phyloP scores from a whole-genome alignment of 2,113 vertebrate species.

The Anseranas semipalmata region DNA sequence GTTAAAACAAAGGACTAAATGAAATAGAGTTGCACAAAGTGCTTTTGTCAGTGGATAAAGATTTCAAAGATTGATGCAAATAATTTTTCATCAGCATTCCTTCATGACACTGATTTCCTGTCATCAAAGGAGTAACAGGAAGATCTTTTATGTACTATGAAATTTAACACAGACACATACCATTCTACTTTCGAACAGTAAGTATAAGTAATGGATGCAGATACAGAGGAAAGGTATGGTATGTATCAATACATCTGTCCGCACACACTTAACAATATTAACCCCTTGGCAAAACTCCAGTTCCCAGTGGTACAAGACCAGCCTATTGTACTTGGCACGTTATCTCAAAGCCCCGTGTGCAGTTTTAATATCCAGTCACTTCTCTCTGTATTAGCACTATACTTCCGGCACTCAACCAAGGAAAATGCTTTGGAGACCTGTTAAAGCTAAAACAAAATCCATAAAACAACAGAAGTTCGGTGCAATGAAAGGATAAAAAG shows the following conservation, averaged over 20 bases:
- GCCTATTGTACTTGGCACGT: not conserved
- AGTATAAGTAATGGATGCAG: not conserved
- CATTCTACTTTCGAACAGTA: not conserved
- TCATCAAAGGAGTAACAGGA: not conserved
- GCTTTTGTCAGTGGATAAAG: conserved; percentile 16
- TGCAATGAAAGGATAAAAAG: not conserved
- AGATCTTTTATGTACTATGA: not conserved
- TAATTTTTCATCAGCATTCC: not conserved
- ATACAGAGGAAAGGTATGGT: not conserved
- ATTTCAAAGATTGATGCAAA: conserved; percentile 31
- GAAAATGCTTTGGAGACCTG: not conserved
- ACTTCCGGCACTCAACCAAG: not conserved
- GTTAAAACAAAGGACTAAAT: not conserved
- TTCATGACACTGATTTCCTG: not conserved
- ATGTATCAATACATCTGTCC: not conserved
- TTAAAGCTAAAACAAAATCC: not conserved
- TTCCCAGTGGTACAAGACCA: not conserved
- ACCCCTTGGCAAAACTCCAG: conserved; percentile 13
- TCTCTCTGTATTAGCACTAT: not conserved
- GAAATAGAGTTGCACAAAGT: not conserved
- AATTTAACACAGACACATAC: not conserved
- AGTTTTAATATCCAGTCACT: not conserved
- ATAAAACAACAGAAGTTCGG: not conserved
- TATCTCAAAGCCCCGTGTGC: not conserved
- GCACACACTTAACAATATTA: not conserved